A percentile compares a stretch with the other conserved stretches of the same genome.
Evolutionary conservation across 2,888 invertebrate genomes (phyloP).

Genomic region (Malthinus flaveolus): DNA sequence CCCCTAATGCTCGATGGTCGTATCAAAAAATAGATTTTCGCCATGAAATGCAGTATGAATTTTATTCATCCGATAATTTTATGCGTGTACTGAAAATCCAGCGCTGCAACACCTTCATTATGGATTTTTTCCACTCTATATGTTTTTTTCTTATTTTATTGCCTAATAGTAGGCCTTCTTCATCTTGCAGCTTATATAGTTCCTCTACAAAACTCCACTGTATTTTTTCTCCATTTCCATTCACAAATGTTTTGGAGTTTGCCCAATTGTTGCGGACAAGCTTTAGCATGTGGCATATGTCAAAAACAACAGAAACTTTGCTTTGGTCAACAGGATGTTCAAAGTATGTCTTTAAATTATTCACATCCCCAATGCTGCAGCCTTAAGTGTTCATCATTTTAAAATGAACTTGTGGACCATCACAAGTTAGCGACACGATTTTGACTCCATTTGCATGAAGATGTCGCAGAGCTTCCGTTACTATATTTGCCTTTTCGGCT

Average conservation of each 20-base stretch:
- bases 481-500: not conserved
- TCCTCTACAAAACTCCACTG: not conserved
- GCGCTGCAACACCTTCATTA: slow-evolving; percentile 6
- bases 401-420: not conserved
- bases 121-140: not conserved
- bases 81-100: no score
- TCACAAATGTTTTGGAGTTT: not conserved
- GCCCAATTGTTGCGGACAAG: not conserved
- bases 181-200: not conserved
- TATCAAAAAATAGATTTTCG: no score
- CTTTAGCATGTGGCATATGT: slow-evolving; percentile 1
- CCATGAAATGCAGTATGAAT: no score
- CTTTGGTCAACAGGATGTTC: not conserved
- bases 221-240: not conserved
- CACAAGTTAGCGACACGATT: not conserved
- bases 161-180: not conserved
- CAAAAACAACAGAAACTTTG: not conserved
- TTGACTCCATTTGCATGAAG: not conserved
- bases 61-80: no score
- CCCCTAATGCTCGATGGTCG: no score
- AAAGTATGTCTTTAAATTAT: not conserved
- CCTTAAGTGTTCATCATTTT: not conserved
- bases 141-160: not conserved
- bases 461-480: not conserved
- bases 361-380: not conserved